These are phyloP conservation scores for Gerris lacustris DNA, from an alignment of 2,888 invertebrate genomes.

Conservation along the genomic window DNA sequence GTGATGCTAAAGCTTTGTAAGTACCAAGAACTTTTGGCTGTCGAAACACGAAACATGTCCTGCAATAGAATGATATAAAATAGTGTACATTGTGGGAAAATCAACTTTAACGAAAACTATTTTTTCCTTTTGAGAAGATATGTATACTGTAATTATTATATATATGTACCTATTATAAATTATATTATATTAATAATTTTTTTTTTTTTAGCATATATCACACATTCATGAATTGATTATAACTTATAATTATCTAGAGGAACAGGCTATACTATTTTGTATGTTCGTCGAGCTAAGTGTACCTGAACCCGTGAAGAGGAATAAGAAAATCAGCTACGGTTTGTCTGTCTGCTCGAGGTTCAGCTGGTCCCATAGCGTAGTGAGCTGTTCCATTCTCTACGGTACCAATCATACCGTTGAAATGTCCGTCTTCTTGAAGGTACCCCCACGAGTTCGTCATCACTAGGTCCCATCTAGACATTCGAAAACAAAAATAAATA, in stretches of 20 bases:
- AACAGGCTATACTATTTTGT: too few relatives aligned
- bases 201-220: too few relatives aligned
- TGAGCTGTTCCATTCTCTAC: constrained; percentile 22
- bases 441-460: constrained; percentile 23
- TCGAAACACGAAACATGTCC: constrained; percentile 55
- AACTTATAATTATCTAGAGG: too few relatives aligned
- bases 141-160: too few relatives aligned
- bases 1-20: constrained; percentile 24
- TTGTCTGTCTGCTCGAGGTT: constrained; percentile 21
- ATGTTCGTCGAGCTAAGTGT: neutral
- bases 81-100: too few relatives aligned
- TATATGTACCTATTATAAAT: too few relatives aligned
- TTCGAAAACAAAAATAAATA: too few relatives aligned
- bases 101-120: too few relatives aligned
- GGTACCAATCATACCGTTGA: constrained; percentile 23
- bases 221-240: too few relatives aligned
- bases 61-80: constrained; percentile 28
- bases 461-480: neutral
- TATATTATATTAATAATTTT: too few relatives aligned
- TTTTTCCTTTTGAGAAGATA: too few relatives aligned
- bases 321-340: constrained; percentile 22
- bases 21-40: constrained; percentile 40
- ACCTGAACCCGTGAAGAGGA: constrained; percentile 24
- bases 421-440: constrained; percentile 17
- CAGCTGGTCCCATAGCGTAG: constrained; percentile 21